Base-by-base conservation (phyloP, 2,113 vertebrate species). In the Centropus bengalensis region DNA sequence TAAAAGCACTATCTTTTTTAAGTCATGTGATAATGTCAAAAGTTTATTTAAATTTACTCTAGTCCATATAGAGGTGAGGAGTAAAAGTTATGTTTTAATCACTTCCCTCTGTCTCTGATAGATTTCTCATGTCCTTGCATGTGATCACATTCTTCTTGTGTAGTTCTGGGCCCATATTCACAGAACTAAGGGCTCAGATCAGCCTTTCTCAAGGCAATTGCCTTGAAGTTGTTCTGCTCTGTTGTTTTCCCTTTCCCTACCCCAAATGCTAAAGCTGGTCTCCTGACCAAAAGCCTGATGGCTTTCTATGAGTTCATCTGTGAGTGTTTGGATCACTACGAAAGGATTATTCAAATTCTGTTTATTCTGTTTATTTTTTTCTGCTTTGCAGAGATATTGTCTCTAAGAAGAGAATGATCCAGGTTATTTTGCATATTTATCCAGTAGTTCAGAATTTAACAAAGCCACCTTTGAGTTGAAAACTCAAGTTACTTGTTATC, bases 101-200 rank as follows among this genome's bases (percentile, higher is more conserved):
- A 4, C 2, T 85, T 80, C 67, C 52, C 24, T n/a, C n/a, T n/a
- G n/a, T n/a, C n/a, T n/a, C n/a, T n/a, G n/a, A n/a, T n/a, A n/a
- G n/a, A n/a, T n/a, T 59, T 69, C 3, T 38, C 11, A 10, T 15
- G 6, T 59, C 14, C 27, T 87, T 84, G 22, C 10, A 44, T 2
- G 1, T 2, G 49, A 14, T 71, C 8, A 5, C 4, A 1, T 40
- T 66, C 28, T 76, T 55, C 14, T 24, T 54, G 36, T 0, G 0
- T 56, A 8, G 15, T 73, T 12, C 36, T 5, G 5, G 36, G 8
- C 7, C 52, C 54, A 6, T 58, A 13, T 40, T 89, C 0, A 0
- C 44, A 60, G 28, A 68, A 24, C 13, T 66, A 42, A 4, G 18
- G 18, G 14, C 9, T 36, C 30, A 28, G 28, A 66, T 2, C 3